Percentiles rank a stretch among this genome's conserved stretches.
Evolutionary conservation across 2,888 invertebrate species (phyloP).

Genomic region (Ischnus inquisitorius): DNA sequence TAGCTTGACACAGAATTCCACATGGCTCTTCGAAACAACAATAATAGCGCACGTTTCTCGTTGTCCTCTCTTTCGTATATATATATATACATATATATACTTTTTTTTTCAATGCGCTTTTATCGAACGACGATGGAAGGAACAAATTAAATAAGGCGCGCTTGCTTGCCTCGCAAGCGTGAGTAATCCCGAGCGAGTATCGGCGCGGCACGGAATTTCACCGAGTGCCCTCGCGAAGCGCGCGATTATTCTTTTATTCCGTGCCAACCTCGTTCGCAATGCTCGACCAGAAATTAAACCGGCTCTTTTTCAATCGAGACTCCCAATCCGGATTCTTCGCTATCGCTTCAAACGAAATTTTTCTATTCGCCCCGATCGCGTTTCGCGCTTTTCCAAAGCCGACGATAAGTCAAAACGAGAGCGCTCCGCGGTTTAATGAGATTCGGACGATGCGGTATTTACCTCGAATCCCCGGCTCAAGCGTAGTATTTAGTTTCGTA

Average conservation of each 20-base stretch:
- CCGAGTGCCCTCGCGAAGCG: conserved; percentile 28
- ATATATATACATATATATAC: neutral
- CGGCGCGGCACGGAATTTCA: conserved; percentile 15
- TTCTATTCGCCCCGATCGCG: neutral
- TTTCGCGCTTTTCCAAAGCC: conserved; percentile 11
- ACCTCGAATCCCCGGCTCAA: conserved; percentile 17
- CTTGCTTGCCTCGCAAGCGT: conserved; percentile 19
- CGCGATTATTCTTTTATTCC: conserved; percentile 28
- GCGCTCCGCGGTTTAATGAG: neutral
- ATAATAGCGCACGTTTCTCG: conserved; percentile 40
- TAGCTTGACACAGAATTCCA: conserved; percentile 38
- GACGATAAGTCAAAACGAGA: neutral
- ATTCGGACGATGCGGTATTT: neutral
- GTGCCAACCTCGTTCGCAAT: neutral
- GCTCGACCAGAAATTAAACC: conserved; percentile 27
- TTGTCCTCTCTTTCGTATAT: neutral
- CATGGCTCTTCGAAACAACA: conserved; percentile 25
- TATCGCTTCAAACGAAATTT: neutral
- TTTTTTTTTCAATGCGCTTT: neutral
- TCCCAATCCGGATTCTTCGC: neutral
- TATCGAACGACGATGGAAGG: conserved; percentile 12
- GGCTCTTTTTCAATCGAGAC: conserved; percentile 25
- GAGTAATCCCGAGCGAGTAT: conserved; percentile 25
- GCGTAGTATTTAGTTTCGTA: conserved; percentile 15
- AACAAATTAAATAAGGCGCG: conserved; percentile 50